These are phyloP conservation scores for Oryzias dopingdopingensis DNA, from an alignment of 2,797 vertebrate species.

Conservation along the genomic window DNA sequence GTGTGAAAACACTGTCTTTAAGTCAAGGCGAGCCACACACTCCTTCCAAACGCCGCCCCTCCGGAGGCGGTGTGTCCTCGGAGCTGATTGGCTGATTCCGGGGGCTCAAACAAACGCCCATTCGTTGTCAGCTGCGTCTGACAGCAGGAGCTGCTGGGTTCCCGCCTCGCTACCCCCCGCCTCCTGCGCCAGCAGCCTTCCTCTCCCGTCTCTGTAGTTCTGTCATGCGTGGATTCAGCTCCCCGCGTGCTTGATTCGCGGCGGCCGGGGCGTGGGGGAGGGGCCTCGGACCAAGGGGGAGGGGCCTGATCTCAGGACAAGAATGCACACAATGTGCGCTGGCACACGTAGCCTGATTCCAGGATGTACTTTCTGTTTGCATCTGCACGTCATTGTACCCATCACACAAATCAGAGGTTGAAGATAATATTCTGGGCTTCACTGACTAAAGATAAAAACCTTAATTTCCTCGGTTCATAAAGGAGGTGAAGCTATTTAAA, in stretches of 20 bases:
- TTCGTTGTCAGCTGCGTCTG: conserved; percentile 48
- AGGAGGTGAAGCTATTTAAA: no score
- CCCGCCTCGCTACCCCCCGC: conserved; percentile 32
- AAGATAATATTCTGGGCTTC: no score
- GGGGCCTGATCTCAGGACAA: conserved; percentile 18
- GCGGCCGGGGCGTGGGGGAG: conserved; percentile 22
- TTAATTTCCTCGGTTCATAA: no score
- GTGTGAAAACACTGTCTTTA: conserved; percentile 69
- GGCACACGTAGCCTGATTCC: conserved; percentile 68
- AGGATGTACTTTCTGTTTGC: conserved; percentile 19
- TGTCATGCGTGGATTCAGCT: conserved; percentile 25
- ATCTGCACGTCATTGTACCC: conserved; percentile 15
- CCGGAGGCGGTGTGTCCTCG: conserved; percentile 48
- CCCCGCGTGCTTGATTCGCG: conserved; percentile 72
- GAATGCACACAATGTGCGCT: conserved; percentile 57
- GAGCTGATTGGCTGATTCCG: conserved; percentile 64
- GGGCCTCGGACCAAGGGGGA: conserved; percentile 1
- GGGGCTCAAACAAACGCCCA: conserved; percentile 72
- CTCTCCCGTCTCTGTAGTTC: conserved; percentile 48
- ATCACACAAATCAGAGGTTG: neutral
- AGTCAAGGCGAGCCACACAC: conserved; percentile 59
- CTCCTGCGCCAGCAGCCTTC: conserved; percentile 24
- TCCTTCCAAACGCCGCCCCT: conserved; percentile 61
- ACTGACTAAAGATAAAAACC: no score
- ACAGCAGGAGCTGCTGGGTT: conserved; percentile 23